phyloP scores from a whole-genome alignment of 64 coral and sea anemone genomes.

The Montipora efflorescens region DNA sequence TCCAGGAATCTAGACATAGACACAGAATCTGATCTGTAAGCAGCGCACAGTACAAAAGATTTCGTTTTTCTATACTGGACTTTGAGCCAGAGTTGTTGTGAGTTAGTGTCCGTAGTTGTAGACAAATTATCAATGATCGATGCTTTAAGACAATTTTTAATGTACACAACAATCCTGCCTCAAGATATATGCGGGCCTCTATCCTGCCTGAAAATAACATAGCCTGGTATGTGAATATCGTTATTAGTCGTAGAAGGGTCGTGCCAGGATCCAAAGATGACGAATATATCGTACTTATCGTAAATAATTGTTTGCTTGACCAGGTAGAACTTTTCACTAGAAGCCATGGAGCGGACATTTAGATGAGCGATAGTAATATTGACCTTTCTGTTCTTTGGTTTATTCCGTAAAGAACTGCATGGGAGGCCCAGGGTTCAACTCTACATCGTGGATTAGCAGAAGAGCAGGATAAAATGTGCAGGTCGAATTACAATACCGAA shows the following conservation, averaged over 20 bases:
- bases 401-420: not conserved
- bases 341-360: slow-evolving; percentile 38
- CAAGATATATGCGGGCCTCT: slow-evolving; percentile 24
- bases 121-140: slow-evolving; percentile 23
- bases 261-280: not conserved
- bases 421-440: slow-evolving; percentile 39
- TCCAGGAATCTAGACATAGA: slow-evolving; percentile 40
- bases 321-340: not conserved
- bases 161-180: slow-evolving; percentile 37
- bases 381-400: slow-evolving; percentile 27
- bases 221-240: slow-evolving; percentile 37
- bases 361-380: slow-evolving; percentile 45
- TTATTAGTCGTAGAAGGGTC: slow-evolving; percentile 10
- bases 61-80: slow-evolving; percentile 42
- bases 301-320: not conserved
- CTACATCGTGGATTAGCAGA: slow-evolving; percentile 13
- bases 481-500: slow-evolving; percentile 22
- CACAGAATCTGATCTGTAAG: slow-evolving; percentile 16
- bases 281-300: slow-evolving; percentile 30
- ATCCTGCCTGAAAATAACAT: not conserved
- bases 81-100: slow-evolving; percentile 64
- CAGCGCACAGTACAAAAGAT: slow-evolving; percentile 51
- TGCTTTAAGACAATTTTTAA: slow-evolving; percentile 27
- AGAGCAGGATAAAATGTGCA: slow-evolving; percentile 23
- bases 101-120: slow-evolving; percentile 37